Conservation (phyloP, 2,113 vertebrate species). For the Microtus pennsylvanicus region DNA sequence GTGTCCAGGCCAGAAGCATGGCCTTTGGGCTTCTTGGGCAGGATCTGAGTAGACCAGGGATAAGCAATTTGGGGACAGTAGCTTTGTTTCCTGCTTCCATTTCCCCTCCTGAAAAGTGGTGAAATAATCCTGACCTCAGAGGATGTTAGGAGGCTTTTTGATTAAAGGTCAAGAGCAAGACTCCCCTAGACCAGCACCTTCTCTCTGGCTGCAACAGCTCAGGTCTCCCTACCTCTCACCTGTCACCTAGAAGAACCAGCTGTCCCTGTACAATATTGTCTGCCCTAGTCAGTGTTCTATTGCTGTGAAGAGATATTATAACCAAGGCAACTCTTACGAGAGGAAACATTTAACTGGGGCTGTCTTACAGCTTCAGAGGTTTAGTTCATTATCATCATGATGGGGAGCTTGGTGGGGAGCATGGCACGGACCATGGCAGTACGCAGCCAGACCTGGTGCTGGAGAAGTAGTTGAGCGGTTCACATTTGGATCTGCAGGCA, state of each 20-base stretch:
- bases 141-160: background rate
- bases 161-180: background rate
- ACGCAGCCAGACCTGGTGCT: background rate
- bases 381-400: background rate
- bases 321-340: background rate
- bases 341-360: background rate
- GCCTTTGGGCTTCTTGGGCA: background rate
- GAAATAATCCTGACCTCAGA: background rate
- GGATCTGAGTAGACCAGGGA: background rate
- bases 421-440: background rate
- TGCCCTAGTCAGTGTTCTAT: background rate
- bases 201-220: background rate
- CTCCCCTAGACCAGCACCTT: background rate
- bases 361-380: background rate
- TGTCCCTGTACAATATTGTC: fast-evolving
- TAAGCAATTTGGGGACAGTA: background rate
- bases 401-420: background rate
- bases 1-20: background rate
- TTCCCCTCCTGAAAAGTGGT: background rate
- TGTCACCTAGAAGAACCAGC: background rate
- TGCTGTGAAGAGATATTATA: background rate
- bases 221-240: background rate
- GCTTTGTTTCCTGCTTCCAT: background rate
- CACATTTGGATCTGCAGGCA: background rate
- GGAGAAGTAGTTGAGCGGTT: no score